A percentile compares a stretch with the other conserved stretches of the same genome.
Evolutionary conservation across 2,888 invertebrate species (phyloP).

Genomic region (Hymenopus coronatus): DNA sequence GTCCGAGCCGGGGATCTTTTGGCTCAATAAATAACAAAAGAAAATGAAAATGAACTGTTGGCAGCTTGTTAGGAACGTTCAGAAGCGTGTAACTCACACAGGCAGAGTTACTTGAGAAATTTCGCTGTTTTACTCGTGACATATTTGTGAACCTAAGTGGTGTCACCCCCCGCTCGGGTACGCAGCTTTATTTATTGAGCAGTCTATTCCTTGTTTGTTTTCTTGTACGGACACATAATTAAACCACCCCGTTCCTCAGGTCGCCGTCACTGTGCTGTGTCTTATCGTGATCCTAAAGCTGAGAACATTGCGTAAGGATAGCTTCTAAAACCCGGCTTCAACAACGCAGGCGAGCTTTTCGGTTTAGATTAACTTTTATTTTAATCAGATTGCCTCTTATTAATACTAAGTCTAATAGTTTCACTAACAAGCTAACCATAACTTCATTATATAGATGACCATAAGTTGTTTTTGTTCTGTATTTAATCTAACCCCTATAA

Average conservation of each 20-base stretch:
- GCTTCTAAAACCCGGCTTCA: too few species aligned
- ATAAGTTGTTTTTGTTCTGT: too few species aligned
- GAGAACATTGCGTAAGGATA: too few species aligned
- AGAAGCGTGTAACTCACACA: not conserved
- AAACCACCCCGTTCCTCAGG: not conserved
- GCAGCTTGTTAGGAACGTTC: slow-evolving; percentile 27
- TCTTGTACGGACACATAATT: not conserved
- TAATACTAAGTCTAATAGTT: too few species aligned
- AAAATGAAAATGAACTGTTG: slow-evolving; percentile 17
- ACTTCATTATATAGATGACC: too few species aligned
- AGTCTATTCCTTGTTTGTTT: not conserved
- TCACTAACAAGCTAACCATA: too few species aligned
- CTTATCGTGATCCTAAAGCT: too few species aligned
- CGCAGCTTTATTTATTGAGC: not conserved
- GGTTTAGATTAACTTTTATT: too few species aligned
- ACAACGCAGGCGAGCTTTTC: too few species aligned
- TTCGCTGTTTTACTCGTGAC: not conserved
- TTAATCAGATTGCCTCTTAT: too few species aligned
- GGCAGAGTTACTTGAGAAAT: not conserved
- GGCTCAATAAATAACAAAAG: slow-evolving; percentile 22
- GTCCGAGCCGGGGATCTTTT: not conserved
- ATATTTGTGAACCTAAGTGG: not conserved
- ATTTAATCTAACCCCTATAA: too few species aligned
- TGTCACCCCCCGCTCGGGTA: not conserved
- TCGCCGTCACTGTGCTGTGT: not conserved